A percentile compares a stretch with the other conserved stretches of the same genome.
phyloP scores from a whole-genome alignment of 2,797 vertebrate genomes.

The Liparis tanakae region DNA sequence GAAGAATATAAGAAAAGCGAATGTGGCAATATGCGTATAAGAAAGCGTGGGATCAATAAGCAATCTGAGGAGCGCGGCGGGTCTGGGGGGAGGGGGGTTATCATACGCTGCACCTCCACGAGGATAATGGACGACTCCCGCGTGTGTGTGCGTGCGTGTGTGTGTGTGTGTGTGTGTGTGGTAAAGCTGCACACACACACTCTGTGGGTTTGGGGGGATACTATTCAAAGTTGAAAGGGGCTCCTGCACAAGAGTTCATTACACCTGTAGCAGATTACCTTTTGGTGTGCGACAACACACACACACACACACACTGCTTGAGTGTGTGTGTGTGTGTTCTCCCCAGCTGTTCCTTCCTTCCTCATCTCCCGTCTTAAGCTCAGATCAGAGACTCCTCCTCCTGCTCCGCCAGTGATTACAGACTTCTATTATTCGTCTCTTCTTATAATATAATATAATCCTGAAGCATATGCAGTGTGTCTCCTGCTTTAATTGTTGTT shows the following conservation, averaged over 20 bases:
- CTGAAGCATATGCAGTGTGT: background rate
- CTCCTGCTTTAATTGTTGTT: background rate
- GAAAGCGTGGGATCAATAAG: constrained; percentile 82
- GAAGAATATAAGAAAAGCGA: constrained; percentile 26
- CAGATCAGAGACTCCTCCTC: too few species aligned
- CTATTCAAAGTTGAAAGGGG: background rate
- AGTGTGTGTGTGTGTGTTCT: background rate
- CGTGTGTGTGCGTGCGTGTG: background rate
- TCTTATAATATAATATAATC: background rate
- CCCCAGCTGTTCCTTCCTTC: background rate
- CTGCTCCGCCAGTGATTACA: too few species aligned
- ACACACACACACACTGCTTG: constrained; percentile 1
- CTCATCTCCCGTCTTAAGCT: background rate
- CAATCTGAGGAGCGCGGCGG: constrained; percentile 79
- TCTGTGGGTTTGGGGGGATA: constrained; percentile 15
- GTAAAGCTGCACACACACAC: background rate
- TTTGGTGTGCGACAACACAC: background rate
- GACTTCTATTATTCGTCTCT: too few species aligned
- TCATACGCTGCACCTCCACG: constrained; percentile 62
- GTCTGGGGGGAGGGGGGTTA: constrained; percentile 72
- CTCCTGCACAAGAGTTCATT: constrained; percentile 14
- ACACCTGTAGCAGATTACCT: background rate
- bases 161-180: too few species aligned
- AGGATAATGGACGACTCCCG: constrained; percentile 53
- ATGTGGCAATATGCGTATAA: constrained; percentile 67